Conservation (phyloP, 1,140 invertebrate species). For the Cotesia vestalis region DNA sequence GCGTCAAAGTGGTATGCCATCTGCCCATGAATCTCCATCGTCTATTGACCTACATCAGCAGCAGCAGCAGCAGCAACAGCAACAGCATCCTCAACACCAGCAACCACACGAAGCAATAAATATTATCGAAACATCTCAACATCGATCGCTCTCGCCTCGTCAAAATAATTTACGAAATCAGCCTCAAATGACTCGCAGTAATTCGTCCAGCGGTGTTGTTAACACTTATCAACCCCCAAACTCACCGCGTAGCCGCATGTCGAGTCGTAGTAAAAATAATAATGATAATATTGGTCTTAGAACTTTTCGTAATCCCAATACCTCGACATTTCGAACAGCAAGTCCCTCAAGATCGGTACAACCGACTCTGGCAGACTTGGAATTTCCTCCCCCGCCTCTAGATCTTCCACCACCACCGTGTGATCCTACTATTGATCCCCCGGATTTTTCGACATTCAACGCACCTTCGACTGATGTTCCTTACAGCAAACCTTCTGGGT, state of each 20-base stretch:
- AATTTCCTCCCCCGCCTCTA: conserved; percentile 85
- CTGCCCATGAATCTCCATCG: conserved; percentile 64
- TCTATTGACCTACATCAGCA: conserved; percentile 48
- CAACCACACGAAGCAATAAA: conserved; percentile 32
- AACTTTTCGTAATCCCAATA: conserved; percentile 68
- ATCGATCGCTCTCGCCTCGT: conserved; percentile 66
- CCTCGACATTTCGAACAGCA: conserved; percentile 66
- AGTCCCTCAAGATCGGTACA: conserved; percentile 71
- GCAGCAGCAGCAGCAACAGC: conserved; percentile 31
- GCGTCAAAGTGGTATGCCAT: conserved; percentile 76
- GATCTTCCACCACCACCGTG: conserved; percentile 78
- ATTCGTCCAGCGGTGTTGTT: conserved; percentile 82
- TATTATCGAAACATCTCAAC: conserved; percentile 49
- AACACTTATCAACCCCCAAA: conserved; percentile 71
- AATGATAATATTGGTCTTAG: conserved; percentile 61
- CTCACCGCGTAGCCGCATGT: conserved; percentile 66
- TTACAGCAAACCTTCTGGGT: conserved; percentile 49
- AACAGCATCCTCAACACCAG: conserved; percentile 33
- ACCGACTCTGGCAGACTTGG: conserved; percentile 78
- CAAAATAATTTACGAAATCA: conserved; percentile 72
- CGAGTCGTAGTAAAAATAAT: conserved; percentile 57
- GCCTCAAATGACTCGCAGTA: conserved; percentile 84
- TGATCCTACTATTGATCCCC: neutral
- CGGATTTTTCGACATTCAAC: neutral
- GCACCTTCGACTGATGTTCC: conserved; percentile 38